phyloP scores from a whole-genome alignment of 2,888 invertebrate species.

The Papilio protenor region DNA sequence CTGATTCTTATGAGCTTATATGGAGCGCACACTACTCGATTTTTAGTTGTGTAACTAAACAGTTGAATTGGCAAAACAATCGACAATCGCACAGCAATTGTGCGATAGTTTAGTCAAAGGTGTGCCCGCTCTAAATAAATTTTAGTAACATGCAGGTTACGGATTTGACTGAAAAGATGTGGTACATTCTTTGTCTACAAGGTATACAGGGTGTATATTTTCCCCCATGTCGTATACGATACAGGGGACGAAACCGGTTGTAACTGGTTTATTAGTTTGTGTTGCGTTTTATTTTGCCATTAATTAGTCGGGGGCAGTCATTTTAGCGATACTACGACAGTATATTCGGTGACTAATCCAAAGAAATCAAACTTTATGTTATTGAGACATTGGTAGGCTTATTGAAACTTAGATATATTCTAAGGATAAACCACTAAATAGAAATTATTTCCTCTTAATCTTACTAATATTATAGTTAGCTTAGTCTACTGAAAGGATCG shows the following conservation, averaged over 20 bases:
- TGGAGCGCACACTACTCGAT: no score
- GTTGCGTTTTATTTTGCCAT: constrained; percentile 36
- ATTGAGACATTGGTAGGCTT: constrained; percentile 10
- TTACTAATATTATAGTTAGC: not conserved
- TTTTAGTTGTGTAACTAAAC: no score
- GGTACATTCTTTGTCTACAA: no score
- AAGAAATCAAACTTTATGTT: constrained; percentile 41
- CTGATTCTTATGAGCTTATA: no score
- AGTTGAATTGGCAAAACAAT: no score
- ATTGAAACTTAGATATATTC: constrained; percentile 18
- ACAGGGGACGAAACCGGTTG: constrained; percentile 15
- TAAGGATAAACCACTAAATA: not conserved
- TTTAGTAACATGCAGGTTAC: no score
- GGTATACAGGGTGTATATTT: not conserved
- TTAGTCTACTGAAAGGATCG: no score
- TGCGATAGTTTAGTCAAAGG: no score
- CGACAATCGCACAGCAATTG: no score
- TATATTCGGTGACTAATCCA: constrained; percentile 23
- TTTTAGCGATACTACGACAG: not conserved
- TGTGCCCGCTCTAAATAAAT: no score
- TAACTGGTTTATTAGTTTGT: constrained; percentile 30
- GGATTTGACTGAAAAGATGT: no score
- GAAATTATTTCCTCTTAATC: not conserved
- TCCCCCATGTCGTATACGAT: constrained; percentile 5
- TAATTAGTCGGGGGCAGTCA: constrained; percentile 27